Conservation (phyloP, 1,140 invertebrate genomes). For the Ditylenchus dipsaci region DNA sequence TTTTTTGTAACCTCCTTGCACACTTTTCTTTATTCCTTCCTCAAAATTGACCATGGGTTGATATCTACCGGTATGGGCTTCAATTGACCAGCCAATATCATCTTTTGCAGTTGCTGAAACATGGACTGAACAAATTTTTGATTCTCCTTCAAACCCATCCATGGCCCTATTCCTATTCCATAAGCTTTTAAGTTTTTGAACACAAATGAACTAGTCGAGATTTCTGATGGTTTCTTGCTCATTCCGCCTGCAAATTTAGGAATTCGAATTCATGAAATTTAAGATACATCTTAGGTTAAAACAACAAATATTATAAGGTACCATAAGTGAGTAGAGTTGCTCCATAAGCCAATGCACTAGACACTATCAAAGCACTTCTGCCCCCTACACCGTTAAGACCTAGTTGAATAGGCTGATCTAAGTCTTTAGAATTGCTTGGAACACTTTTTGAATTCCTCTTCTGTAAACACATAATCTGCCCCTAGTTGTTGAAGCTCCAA, state of each 20-base stretch:
- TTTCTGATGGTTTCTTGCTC: slow-evolving; percentile 78
- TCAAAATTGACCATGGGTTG: slow-evolving; percentile 17
- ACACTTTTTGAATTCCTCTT: slow-evolving; percentile 68
- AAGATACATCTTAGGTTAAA: neutral
- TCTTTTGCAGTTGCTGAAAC: slow-evolving; percentile 36
- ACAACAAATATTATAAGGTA: slow-evolving; percentile 2
- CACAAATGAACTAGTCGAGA: slow-evolving; percentile 60
- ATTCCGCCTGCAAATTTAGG: slow-evolving; percentile 69
- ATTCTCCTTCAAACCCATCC: slow-evolving; percentile 28
- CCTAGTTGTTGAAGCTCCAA: slow-evolving; percentile 69
- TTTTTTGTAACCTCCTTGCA: slow-evolving; percentile 14
- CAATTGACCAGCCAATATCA: slow-evolving; percentile 21
- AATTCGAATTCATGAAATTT: neutral
- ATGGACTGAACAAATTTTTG: slow-evolving; percentile 23
- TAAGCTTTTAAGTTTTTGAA: slow-evolving; percentile 51
- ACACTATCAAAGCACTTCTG: slow-evolving; percentile 62
- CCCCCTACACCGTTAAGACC: slow-evolving; percentile 93
- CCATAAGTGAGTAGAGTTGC: slow-evolving; percentile 55
- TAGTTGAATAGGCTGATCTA: slow-evolving; percentile 69
- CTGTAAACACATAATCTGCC: slow-evolving; percentile 83
- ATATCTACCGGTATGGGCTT: slow-evolving; percentile 23
- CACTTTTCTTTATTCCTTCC: neutral
- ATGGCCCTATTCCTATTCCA: slow-evolving; percentile 43
- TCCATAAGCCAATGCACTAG: slow-evolving; percentile 22
- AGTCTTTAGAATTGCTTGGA: slow-evolving; percentile 69